A percentile compares a stretch with the other conserved stretches of the same genome.
Conservation (phyloP, 2,888 invertebrate genomes). For the Drosophila kambysellisi region DNA sequence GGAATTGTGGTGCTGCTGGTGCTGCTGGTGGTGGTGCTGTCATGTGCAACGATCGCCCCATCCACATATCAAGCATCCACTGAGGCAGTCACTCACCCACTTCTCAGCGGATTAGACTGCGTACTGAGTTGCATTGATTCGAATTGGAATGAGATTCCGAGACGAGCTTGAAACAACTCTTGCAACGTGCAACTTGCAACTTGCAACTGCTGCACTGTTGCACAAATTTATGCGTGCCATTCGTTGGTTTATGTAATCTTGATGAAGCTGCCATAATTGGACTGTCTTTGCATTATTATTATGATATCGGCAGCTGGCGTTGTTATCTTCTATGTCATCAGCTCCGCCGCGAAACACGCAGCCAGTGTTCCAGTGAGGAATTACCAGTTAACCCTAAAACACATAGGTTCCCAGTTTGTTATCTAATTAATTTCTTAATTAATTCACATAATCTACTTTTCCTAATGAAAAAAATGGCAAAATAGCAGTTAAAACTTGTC, state of each 20-base stretch:
- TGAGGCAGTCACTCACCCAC: constrained; percentile 68
- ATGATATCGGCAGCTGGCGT: constrained; percentile 21
- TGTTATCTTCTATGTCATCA: constrained; percentile 17
- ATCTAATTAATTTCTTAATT: not conserved
- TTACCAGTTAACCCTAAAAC: not conserved
- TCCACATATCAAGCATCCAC: constrained; percentile 29
- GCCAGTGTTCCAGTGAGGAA: not conserved
- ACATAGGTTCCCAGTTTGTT: not conserved
- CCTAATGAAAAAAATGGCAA: not conserved
- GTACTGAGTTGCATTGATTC: constrained; percentile 67
- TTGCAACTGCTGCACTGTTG: constrained; percentile 27
- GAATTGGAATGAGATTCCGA: constrained; percentile 55
- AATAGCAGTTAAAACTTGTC: not conserved
- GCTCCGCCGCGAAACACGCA: not conserved
- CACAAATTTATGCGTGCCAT: constrained; percentile 59
- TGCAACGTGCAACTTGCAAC: constrained; percentile 1
- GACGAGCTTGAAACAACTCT: constrained; percentile 14
- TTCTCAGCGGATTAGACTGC: constrained; percentile 64
- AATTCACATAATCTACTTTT: not conserved
- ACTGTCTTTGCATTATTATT: constrained; percentile 25
- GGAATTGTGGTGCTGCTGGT: constrained; percentile 24
- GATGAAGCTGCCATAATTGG: constrained; percentile 44
- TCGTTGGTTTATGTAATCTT: constrained; percentile 66
- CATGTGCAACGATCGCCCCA: constrained; percentile 41
- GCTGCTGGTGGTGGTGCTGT: constrained; percentile 24